Evolutionary conservation across 2,113 vertebrate species (phyloP).

Genomic region (Cisticola juncidis): DNA sequence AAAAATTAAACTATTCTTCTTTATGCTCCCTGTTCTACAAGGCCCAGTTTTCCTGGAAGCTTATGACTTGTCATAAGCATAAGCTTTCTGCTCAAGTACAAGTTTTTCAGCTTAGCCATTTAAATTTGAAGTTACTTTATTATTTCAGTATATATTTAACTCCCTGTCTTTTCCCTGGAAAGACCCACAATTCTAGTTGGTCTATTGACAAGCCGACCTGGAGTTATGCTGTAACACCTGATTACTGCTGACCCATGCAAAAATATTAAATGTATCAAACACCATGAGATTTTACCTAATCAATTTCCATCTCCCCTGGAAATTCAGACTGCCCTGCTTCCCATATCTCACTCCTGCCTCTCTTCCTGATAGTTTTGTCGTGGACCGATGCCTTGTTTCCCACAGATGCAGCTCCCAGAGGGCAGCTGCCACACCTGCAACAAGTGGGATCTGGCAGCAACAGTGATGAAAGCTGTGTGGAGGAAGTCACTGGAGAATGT

Average conservation of each 20-base stretch:
- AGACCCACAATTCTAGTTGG: neutral
- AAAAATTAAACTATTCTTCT: conserved; percentile 13
- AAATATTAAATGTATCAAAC: neutral
- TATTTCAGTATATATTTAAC: neutral
- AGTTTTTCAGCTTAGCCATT: neutral
- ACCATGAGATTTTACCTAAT: neutral
- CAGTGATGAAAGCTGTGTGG: neutral
- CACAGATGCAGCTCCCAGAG: neutral
- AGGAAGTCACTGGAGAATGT: neutral
- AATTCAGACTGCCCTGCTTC: neutral
- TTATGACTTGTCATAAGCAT: neutral
- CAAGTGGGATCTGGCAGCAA: neutral
- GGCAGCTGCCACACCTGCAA: neutral
- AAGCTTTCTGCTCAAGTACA: neutral
- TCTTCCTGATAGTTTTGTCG: neutral
- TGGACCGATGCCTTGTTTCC: neutral
- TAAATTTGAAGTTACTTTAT: neutral
- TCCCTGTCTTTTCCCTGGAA: neutral
- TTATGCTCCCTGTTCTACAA: conserved; percentile 2
- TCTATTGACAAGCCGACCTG: neutral
- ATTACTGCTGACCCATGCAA: fast-evolving
- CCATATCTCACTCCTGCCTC: neutral
- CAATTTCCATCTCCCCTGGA: neutral
- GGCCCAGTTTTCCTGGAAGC: neutral
- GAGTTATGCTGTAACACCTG: neutral